Base-by-base conservation (phyloP, 2,888 invertebrate species). In the Noctua pronuba region DNA sequence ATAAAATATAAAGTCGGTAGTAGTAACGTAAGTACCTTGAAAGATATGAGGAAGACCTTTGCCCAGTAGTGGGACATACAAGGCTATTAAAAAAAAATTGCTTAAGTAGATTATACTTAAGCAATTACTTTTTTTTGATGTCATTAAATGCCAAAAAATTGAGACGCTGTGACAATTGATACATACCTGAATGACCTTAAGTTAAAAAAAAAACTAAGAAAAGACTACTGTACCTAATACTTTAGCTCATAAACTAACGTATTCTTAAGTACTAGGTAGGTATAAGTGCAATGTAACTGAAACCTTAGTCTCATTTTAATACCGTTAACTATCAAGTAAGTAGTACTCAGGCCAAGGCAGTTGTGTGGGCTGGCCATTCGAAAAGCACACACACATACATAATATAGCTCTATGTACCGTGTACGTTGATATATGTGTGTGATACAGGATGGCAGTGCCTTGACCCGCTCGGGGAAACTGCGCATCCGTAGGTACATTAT, bases 391-490 rank as follows among this genome's bases (percentile, higher is more conserved):
- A 75, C 52, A 65, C 44, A 16, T 16, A 44, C 4, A 58, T 16
- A 55, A 55, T 35, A 35, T n/a, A 81, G 16, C n/a, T 46, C 49
- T 60, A 49, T 55, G 28, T 58, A 44, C 13, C 10, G 24, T 35
- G 21, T 49, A 5, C n/a, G 6, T 58, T 2, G 21, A 18, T 46
- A 31, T 31, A 35, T 44, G 35, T 46, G 21, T n/a, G 41, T 41
- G 28, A 16, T 58, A 52, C 62, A 77, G 80, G 72, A 80, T 75
- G 75, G 64, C 18, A 74, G 88, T 76, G 67, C 86, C 80, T 86
- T 86, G 86, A 87, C 86, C 86, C 68, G 78, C 31, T 70, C 58
- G 73, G 77, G 73, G 66, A 88, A 87, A 85, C 68, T 46, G 68
- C 28, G 75, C 72, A 73, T 73, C 65, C 70, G 67, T 10, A 60